Conservation (phyloP, 1,140 invertebrate species). For the Drosophila bipectinata region DNA sequence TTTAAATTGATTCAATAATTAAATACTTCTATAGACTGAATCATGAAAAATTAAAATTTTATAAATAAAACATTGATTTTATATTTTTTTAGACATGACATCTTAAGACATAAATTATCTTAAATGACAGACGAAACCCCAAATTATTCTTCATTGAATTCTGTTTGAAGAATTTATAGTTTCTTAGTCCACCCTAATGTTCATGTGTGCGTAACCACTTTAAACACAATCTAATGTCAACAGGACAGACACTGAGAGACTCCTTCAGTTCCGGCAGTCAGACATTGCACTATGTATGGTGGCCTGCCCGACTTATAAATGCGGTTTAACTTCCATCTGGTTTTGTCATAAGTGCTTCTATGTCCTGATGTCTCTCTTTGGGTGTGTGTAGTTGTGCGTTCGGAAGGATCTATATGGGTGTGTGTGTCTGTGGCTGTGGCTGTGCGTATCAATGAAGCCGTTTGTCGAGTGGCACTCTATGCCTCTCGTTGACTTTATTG, state of each 20-base stretch:
- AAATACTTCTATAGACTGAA: too few species aligned
- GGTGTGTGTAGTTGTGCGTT: background rate
- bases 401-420: background rate
- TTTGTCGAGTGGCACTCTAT: conserved; percentile 65
- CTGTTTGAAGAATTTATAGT: background rate
- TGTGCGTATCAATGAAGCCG: conserved; percentile 73
- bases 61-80: too few species aligned
- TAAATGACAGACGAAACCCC: too few species aligned
- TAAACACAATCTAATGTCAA: conserved; percentile 82
- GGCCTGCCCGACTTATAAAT: conserved; percentile 71
- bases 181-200: conserved; percentile 19
- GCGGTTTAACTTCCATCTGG: conserved; percentile 74
- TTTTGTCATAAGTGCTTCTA: conserved; percentile 49
- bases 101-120: too few species aligned
- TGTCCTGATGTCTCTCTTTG: conserved; percentile 7
- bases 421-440: conserved; percentile 22
- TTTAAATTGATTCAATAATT: too few species aligned
- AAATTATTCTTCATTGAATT: too few species aligned
- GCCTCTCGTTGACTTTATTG: conserved; percentile 67
- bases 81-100: too few species aligned
- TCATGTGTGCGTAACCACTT: conserved; percentile 58
- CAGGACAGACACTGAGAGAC: conserved; percentile 50
- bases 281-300: conserved; percentile 39
- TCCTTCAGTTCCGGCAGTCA: conserved; percentile 24
- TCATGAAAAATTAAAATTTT: too few species aligned